Conservation (phyloP, 2,888 invertebrate species). For the Osmoderma eremita region DNA sequence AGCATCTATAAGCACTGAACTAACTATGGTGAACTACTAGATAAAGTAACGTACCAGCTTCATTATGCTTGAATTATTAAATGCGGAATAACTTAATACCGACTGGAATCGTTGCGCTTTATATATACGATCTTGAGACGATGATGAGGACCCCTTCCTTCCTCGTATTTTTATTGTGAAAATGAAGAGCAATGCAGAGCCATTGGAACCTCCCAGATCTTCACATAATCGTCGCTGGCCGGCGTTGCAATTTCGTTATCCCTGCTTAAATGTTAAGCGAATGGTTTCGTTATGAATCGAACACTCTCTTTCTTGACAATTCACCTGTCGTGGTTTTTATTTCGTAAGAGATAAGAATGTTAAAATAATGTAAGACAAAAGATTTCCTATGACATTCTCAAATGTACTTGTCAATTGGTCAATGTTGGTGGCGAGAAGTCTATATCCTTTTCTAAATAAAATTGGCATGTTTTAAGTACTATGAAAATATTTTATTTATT, state of each 20-base stretch:
- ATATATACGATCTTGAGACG: constrained; percentile 24
- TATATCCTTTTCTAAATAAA: no score
- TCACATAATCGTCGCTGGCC: constrained; percentile 3
- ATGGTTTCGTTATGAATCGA: constrained; percentile 16
- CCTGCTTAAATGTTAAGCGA: constrained; percentile 17
- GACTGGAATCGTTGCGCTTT: constrained; percentile 9
- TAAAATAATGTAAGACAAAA: no score
- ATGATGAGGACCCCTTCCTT: constrained; percentile 30
- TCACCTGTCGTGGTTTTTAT: neutral
- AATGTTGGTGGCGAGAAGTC: no score
- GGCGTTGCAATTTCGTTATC: constrained; percentile 20
- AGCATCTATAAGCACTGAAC: neutral
- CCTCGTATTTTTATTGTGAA: constrained; percentile 27
- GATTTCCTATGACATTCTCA: no score
- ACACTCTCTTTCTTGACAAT: neutral
- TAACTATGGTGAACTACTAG: neutral
- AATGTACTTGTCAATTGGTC: no score
- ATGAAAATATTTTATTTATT: no score
- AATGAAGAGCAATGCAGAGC: constrained; percentile 34
- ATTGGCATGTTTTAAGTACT: no score
- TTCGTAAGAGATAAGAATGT: neutral
- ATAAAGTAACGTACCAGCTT: constrained; percentile 37
- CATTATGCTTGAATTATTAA: constrained; percentile 34
- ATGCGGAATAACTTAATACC: constrained; percentile 14
- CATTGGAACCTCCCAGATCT: constrained; percentile 30